Base-by-base conservation (phyloP, 2,113 vertebrate genomes). In the Cheilinus undulatus region DNA sequence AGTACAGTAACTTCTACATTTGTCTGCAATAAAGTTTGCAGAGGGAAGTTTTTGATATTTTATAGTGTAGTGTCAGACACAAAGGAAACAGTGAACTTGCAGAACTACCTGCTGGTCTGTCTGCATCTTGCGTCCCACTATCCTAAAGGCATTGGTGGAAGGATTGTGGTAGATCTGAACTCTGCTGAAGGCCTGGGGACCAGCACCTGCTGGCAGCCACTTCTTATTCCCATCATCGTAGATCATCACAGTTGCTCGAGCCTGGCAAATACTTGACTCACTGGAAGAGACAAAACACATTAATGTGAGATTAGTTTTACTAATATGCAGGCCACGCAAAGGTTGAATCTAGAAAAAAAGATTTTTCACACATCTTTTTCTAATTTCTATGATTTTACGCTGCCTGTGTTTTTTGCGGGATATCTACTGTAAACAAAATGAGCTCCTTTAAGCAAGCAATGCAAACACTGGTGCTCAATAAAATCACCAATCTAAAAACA, bases 141-240 rank as follows among this genome's bases (percentile, higher is more conserved):
- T 93, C 19, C 96, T 92, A 91, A 97, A 97, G 82, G 94, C 90
- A 56, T 97, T 96, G 90, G 43, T 92, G 19, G 77, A 45, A 14
- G 96, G 93, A 74, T 95, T 96, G 91, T 97, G 95, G 86, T 94
- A 97, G 91, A 97, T 96, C 91, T 97, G 96, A 42, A 97, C 95
- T 1, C 96, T 93, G 91, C 96, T 97, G 92, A 95, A 94, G 84
- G 80, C 10, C 79, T 95, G 95, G 7, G 94, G 19, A 4, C 96
- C 96, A 0, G 92, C 48, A n/a, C 96, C 96, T 0, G 96, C 95
- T 0, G 95, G 93, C 22, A 97, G 62, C 96, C 96, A 97, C 61
- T 96, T 96, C 86, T 97, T 97, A 69, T 90, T 94, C 77, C 82
- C 51, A 40, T 97, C 96, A 5, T 97, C 96, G 0, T 97, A 97